These are phyloP conservation scores for Probaryconus sp. DNA, from an alignment of 1,140 invertebrate genomes.

Conservation along the genomic window DNA sequence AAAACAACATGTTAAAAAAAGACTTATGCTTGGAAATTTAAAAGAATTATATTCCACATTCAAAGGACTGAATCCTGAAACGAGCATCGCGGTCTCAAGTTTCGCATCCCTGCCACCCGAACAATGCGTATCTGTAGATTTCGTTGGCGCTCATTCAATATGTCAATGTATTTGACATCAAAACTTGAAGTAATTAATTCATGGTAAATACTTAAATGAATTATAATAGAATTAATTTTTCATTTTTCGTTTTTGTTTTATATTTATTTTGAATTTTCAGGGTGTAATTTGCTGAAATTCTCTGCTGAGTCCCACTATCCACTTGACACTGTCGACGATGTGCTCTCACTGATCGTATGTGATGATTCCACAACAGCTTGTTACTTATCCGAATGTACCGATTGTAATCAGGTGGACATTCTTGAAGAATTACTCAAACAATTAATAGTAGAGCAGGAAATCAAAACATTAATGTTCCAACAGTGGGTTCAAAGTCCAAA, in stretches of 20 bases:
- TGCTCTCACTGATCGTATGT: not conserved
- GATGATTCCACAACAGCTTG: not conserved
- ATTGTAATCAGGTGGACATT: not conserved
- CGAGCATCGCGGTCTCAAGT: not conserved
- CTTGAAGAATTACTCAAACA: not conserved
- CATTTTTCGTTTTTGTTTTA: no score
- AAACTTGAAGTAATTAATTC: slow-evolving; percentile 27
- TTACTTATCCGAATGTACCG: not conserved
- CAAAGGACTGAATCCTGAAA: not conserved
- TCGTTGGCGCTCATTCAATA: slow-evolving; percentile 21
- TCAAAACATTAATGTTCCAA: not conserved
- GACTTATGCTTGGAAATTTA: slow-evolving; percentile 10
- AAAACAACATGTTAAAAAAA: slow-evolving; percentile 4
- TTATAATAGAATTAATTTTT: no score
- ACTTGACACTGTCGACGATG: slow-evolving; percentile 9
- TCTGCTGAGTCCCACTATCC: not conserved
- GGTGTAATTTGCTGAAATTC: no score
- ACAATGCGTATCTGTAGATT: slow-evolving; percentile 30
- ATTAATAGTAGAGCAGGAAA: slow-evolving; percentile 1
- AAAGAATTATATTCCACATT: slow-evolving; percentile 5
- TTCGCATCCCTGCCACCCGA: slow-evolving; percentile 24
- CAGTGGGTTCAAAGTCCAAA: slow-evolving; percentile 5
- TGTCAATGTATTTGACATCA: slow-evolving; percentile 34
- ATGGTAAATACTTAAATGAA: slow-evolving; percentile 5
- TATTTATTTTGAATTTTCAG: no score